Percentiles rank a stretch among this genome's conserved stretches.
Conservation (phyloP, 2,797 vertebrate species). For the Phalloptychus januarius region DNA sequence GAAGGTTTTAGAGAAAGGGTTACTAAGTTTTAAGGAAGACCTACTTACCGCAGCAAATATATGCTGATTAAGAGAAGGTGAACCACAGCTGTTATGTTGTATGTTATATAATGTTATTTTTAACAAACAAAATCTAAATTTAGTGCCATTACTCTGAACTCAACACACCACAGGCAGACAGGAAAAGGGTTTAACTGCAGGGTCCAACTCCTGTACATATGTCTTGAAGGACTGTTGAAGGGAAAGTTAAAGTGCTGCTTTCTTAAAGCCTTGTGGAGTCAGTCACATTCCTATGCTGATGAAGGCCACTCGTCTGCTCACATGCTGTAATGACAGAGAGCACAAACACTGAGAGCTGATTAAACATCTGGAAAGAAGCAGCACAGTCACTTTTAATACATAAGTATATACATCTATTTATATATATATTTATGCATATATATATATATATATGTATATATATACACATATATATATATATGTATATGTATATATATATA, state of each 20-base stretch:
- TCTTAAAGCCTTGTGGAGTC: slow-evolving; percentile 49
- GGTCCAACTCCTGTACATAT: slow-evolving; percentile 49
- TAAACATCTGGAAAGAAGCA: slow-evolving; percentile 70
- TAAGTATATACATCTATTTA: neutral
- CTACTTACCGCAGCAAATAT: neutral
- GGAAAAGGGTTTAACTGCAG: slow-evolving; percentile 46
- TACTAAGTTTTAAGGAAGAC: neutral
- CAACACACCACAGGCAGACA: slow-evolving; percentile 23
- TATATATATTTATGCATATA: too few species aligned
- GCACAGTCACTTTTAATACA: slow-evolving; percentile 49
- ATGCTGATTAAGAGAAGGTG: neutral
- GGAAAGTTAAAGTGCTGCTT: slow-evolving; percentile 45
- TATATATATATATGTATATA: too few species aligned
- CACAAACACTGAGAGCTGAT: slow-evolving; percentile 63
- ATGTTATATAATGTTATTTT: neutral
- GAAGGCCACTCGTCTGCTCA: slow-evolving; percentile 47
- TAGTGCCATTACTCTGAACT: slow-evolving; percentile 1
- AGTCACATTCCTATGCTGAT: slow-evolving; percentile 66
- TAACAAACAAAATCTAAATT: neutral
- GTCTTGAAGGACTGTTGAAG: slow-evolving; percentile 38
- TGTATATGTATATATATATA: too few species aligned
- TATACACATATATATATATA: neutral
- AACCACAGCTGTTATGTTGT: neutral
- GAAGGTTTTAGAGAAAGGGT: too few species aligned
- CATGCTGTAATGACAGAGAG: slow-evolving; percentile 51